Percentiles rank a stretch among this genome's conserved stretches.
These are phyloP conservation scores for Psittacus erithacus DNA, from an alignment of 2,113 vertebrate genomes.

Conservation along the genomic window DNA sequence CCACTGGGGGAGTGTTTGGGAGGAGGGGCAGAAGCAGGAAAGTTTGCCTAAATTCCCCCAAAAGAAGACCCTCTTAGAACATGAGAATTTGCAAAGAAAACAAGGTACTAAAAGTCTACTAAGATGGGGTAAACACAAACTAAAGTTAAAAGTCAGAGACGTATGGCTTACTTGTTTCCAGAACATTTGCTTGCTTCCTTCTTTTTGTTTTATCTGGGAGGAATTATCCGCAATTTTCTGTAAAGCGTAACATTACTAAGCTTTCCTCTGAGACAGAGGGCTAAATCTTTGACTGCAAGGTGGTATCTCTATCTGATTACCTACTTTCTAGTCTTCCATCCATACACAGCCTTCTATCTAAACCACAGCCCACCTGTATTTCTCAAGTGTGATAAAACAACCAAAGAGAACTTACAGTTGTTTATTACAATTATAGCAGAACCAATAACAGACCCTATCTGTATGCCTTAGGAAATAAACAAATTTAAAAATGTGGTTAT, in stretches of 20 bases:
- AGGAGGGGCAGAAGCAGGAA: background rate
- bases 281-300: background rate
- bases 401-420: background rate
- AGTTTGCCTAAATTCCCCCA: background rate
- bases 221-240: background rate
- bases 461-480: background rate
- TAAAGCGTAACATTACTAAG: background rate
- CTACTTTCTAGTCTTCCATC: background rate
- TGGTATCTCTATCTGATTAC: background rate
- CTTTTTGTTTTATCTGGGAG: background rate
- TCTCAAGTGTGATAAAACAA: background rate
- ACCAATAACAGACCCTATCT: background rate
- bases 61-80: background rate
- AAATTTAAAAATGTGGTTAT: background rate
- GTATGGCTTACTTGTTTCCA: background rate
- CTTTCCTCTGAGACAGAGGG: background rate
- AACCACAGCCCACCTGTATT: background rate
- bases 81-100: background rate
- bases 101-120: background rate
- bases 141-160: background rate
- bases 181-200: background rate
- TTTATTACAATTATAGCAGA: background rate
- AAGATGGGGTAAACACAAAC: background rate
- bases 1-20: fast-evolving
- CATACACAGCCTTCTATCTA: background rate